A percentile compares a stretch with the other conserved stretches of the same genome.
Conservation (phyloP, 1,140 invertebrate genomes). For the Drosophila sulfurigaster region DNA sequence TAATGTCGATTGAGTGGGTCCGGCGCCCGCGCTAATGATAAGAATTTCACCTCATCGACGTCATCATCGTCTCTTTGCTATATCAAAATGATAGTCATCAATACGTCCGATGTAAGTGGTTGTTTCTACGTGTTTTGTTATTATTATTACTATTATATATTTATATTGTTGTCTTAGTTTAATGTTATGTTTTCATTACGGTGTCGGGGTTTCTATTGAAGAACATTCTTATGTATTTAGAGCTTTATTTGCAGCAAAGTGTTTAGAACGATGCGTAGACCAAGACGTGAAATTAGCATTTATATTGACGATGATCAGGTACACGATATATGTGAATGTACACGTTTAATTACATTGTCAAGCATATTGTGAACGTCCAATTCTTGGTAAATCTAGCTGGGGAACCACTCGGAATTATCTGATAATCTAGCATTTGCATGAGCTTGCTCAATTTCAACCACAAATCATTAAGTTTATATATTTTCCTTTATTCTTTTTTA, state of each 20-base stretch:
- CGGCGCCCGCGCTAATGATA: slow-evolving; percentile 62
- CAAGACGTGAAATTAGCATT: slow-evolving; percentile 63
- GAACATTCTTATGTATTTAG: slow-evolving; percentile 11
- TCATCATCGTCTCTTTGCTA: slow-evolving; percentile 43
- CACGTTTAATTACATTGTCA: slow-evolving; percentile 2
- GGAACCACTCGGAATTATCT: slow-evolving; percentile 14
- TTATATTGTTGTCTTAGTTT: slow-evolving; percentile 14
- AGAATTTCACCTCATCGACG: slow-evolving; percentile 63
- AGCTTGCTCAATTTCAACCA: not conserved
- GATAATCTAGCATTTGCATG: slow-evolving; percentile 18
- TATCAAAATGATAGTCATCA: slow-evolving; percentile 77
- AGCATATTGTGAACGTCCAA: slow-evolving; percentile 33
- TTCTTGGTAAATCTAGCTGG: slow-evolving; percentile 6
- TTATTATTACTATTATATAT: slow-evolving; percentile 11
- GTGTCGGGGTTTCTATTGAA: slow-evolving; percentile 25
- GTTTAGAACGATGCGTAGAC: slow-evolving; percentile 58
- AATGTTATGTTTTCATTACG: not conserved
- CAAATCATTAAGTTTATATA: slow-evolving; percentile 1
- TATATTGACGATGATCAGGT: slow-evolving; percentile 70
- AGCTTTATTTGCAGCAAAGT: slow-evolving; percentile 35
- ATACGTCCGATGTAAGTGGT: slow-evolving; percentile 72
- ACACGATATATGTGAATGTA: slow-evolving; percentile 23
- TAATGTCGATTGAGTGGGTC: slow-evolving; percentile 52
- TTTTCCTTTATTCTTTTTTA: not conserved
- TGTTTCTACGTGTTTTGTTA: not conserved